phyloP scores from a whole-genome alignment of 2,113 vertebrate genomes.

The Neoarius graeffei region DNA sequence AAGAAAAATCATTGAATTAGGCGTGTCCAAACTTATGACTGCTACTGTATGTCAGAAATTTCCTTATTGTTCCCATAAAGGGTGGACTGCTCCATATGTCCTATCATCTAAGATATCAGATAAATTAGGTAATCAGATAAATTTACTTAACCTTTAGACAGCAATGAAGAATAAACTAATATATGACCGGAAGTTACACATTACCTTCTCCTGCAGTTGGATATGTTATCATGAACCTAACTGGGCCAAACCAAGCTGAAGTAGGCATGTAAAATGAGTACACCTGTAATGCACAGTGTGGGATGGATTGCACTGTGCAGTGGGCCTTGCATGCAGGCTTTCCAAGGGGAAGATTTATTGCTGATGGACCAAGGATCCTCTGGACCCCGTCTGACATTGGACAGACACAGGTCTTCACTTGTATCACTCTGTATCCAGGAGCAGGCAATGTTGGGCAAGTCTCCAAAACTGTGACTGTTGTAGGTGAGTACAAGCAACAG shows the following conservation, averaged over 20 bases:
- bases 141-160: neutral
- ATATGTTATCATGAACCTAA: conserved; percentile 54
- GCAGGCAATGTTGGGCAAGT: conserved; percentile 43
- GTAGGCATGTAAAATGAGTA: conserved; percentile 45
- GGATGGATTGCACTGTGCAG: conserved; percentile 54
- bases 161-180: neutral
- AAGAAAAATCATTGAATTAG: too few species aligned
- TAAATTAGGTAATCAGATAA: neutral
- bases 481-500: conserved; percentile 38
- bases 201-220: conserved; percentile 41
- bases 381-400: conserved; percentile 56
- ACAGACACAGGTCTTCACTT: conserved; percentile 58
- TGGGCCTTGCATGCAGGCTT: conserved; percentile 58
- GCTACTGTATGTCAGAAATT: neutral
- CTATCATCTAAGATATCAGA: neutral
- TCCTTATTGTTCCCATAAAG: conserved; percentile 9
- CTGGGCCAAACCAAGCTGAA: conserved; percentile 46
- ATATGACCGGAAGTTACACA: neutral
- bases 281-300: conserved; percentile 52
- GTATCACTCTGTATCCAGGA: conserved; percentile 54
- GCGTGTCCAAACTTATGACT: too few species aligned
- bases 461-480: conserved; percentile 58
- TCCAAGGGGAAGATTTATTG: conserved; percentile 45
- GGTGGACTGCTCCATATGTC: neutral
- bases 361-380: conserved; percentile 37